A percentile compares a stretch with the other conserved stretches of the same genome.
These are phyloP conservation scores for Trinorchestia longiramus DNA, from an alignment of 1,140 invertebrate species.

Conservation along the genomic window DNA sequence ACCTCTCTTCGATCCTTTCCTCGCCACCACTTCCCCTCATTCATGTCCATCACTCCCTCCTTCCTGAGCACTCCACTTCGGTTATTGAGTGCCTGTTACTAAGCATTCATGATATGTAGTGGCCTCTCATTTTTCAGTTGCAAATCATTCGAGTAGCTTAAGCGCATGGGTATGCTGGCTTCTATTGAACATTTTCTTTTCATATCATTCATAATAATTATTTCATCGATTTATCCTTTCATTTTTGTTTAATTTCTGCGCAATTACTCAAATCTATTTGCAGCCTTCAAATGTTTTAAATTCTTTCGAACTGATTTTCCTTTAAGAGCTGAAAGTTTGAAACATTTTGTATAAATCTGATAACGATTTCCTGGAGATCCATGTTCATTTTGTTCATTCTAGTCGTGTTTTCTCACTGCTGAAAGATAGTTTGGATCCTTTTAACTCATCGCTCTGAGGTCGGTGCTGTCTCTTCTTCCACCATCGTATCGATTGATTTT, in stretches of 20 bases:
- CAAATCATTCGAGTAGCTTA: neutral
- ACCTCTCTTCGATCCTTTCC: neutral
- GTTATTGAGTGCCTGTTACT: neutral
- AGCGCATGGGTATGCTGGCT: neutral
- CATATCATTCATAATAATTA: neutral
- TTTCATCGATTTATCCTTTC: neutral
- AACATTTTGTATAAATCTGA: neutral
- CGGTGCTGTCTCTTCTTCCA: neutral
- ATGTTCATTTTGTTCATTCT: neutral
- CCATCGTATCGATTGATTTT: neutral
- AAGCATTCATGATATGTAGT: neutral
- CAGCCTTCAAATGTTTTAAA: neutral
- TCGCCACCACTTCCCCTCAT: neutral
- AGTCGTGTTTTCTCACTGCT: neutral
- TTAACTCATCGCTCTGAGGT: neutral
- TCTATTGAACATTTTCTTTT: neutral
- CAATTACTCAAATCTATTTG: neutral
- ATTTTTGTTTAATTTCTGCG: neutral
- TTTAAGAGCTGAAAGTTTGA: neutral
- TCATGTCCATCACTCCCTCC: neutral
- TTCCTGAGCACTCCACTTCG: neutral
- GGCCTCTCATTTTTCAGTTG: neutral
- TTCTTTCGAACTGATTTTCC: neutral
- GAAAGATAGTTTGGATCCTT: neutral
- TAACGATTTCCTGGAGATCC: neutral